Percentiles rank a stretch among this genome's conserved stretches.
Evolutionary conservation across 1,140 invertebrate species (phyloP).

Genomic region (Leucophenga varia): DNA sequence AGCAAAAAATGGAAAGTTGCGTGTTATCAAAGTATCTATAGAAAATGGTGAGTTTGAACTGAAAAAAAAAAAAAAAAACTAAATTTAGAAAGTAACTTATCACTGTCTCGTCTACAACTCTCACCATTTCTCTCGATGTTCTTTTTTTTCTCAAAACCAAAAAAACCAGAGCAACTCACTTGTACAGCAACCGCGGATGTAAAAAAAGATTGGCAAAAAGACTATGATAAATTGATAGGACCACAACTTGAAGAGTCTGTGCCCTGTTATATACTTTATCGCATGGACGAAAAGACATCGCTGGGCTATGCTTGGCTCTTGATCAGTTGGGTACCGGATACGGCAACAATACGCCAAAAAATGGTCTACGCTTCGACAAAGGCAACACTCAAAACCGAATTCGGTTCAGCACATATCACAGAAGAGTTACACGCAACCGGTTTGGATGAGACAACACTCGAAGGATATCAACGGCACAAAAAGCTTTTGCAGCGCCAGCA

Average conservation of each 20-base stretch:
- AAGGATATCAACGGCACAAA: constrained; percentile 80
- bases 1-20: constrained; percentile 75
- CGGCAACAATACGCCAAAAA: constrained; percentile 86
- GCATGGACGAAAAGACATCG: constrained; percentile 77
- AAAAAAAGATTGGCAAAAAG: constrained; percentile 80
- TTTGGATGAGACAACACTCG: constrained; percentile 77
- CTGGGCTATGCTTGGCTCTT: constrained; percentile 91
- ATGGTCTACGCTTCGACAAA: constrained; percentile 99
- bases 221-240: constrained; percentile 81
- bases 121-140: too few species aligned
- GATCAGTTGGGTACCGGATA: constrained; percentile 93
- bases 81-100: too few species aligned
- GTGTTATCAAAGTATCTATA: constrained; percentile 81
- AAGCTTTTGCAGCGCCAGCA: constrained; percentile 76
- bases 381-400: constrained; percentile 95
- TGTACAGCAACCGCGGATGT: constrained; percentile 68
- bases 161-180: constrained; percentile 73
- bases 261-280: constrained; percentile 92
- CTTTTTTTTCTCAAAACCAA: constrained; percentile 5
- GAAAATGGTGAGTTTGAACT: constrained; percentile 73
- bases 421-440: constrained; percentile 48
- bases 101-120: too few species aligned
- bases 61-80: constrained; percentile 1
- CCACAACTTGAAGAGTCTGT: constrained; percentile 80
- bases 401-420: constrained; percentile 87